Evolutionary conservation across 2,888 invertebrate species (phyloP), one percentile per base, ranked within the genome.

Genomic region (Anaspis maculata): DNA sequence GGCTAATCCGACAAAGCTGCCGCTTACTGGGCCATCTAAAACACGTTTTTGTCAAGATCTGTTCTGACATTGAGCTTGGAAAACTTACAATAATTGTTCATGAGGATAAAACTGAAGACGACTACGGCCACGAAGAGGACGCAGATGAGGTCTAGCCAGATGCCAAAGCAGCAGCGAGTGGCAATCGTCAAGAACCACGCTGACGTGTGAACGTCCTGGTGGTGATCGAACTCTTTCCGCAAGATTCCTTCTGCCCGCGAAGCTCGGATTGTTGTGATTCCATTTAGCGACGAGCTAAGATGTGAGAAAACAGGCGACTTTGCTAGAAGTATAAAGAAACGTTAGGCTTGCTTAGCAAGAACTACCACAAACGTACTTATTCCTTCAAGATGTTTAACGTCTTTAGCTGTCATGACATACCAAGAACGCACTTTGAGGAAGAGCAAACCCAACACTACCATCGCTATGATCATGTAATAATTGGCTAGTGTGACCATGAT

Each of bases 301-400:
- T 86, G 84, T 3, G 84, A 77, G 56, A 83, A 86, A 1, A 89
- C 79, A 0, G 88, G 87, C 54, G 84, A 84, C 42, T 83, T 76
- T 12, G 82, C 85, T 86, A 65, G 32, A 32, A 36, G 53, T n/a
- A n/a, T n/a, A n/a, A n/a, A n/a, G n/a, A n/a, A n/a, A n/a, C n/a
- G n/a, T n/a, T n/a, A n/a, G n/a, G n/a, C n/a, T n/a, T n/a, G n/a
- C n/a, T n/a, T n/a, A n/a, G n/a, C n/a, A n/a, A n/a, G n/a, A n/a
- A n/a, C n/a, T n/a, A n/a, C n/a, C n/a, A n/a, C n/a, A n/a, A n/a
- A n/a, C 30, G 61, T 57, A 71, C 71, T 64, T 30, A 61, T 59
- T 35, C 71, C 71, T 53, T 73, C 72, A 7, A 71, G 62, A 66
- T 77, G 72, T 65, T 78, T 88, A 32, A 87, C 68, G 48, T 76